Evolutionary conservation across 1,140 invertebrate species (phyloP), one percentile per base, ranked within the genome.

Genomic region (Sinonovacula constricta): DNA sequence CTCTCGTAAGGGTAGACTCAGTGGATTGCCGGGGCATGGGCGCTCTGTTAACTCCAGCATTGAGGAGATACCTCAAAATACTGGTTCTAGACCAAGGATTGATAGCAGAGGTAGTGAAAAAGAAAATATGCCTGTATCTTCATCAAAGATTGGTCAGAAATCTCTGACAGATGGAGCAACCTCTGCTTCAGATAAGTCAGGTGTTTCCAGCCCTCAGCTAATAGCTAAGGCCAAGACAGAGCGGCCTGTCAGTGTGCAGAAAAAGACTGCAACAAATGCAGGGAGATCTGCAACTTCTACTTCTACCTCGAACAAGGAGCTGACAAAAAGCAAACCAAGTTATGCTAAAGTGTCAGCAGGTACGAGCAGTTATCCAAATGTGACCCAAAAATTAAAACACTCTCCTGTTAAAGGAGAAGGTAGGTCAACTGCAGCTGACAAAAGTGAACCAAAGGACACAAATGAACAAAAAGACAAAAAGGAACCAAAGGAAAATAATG

Each of bases 41-140:
- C 28, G 22, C 31, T 30, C 51, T 31, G 10, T 18, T 45, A 45
- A 7, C 18, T 45, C 39, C 18, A 45, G 39, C 18, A 45, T 45
- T 24, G 24, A 36, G 69, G 22, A n/a, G 30, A 14, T 60, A 28
- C 3, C 68, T 59, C 12, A 36, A 51, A 53, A 24, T 30, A n/a
- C n/a, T n/a, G n/a, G n/a, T n/a, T 15, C 30, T 22, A 33, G 69
- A 33, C 36, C 65, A 15, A 76, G 83, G 36, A 63, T 83, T n/a
- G 75, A 80, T 59, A 85, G 85, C 45, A 85, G 82, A 54, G 88
- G 86, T 31, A 89, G 86, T 74, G 88, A 89, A 54, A 90, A 90
- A 70, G 88, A 90, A 78, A 90, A 89, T 56, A 74, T 77, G 57
- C 86, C 87, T 45, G n/a, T n/a, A n/a, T n/a, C n/a, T n/a, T n/a